Percentiles rank a stretch among this genome's conserved stretches.
These are phyloP conservation scores for Lordiphosa andalusiaca DNA, from an alignment of 2,888 invertebrate species.

Conservation along the genomic window DNA sequence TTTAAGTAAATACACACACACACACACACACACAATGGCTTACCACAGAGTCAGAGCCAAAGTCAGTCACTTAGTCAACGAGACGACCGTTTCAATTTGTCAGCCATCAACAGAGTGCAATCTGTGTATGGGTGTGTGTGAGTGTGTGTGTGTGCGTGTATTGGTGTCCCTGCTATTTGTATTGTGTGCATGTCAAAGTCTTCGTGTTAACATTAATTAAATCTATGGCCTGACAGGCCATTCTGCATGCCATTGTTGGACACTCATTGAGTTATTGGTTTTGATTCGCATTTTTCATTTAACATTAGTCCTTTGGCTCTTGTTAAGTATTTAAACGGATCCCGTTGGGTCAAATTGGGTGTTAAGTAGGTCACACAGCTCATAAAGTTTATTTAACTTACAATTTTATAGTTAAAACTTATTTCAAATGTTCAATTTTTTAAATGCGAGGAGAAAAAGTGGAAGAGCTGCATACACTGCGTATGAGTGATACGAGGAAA, in stretches of 20 bases:
- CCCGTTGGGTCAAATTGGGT: conserved; percentile 6
- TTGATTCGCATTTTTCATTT: conserved; percentile 43
- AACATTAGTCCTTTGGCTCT: conserved; percentile 12
- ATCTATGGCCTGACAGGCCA: conserved; percentile 54
- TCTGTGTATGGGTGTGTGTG: conserved; percentile 9
- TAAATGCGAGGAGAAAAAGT: background rate
- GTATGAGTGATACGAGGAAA: too few species aligned
- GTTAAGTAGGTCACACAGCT: too few species aligned
- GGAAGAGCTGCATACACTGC: too few species aligned
- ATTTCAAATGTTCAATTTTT: background rate
- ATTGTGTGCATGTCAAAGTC: conserved; percentile 70
- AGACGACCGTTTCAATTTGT: conserved; percentile 61
- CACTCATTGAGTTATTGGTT: conserved; percentile 33
- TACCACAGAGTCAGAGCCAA: conserved; percentile 23
- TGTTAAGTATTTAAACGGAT: conserved; percentile 8
- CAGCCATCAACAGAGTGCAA: conserved; percentile 62
- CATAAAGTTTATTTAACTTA: too few species aligned
- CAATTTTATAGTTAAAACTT: too few species aligned
- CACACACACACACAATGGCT: conserved; percentile 6
- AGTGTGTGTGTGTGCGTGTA: conserved; percentile 5
- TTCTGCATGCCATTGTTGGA: conserved; percentile 18
- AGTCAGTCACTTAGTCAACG: conserved; percentile 64
- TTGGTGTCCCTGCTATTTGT: conserved; percentile 42
- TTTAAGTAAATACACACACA: conserved; percentile 28
- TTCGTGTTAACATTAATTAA: conserved; percentile 75